Evolutionary conservation across 2,113 vertebrate species (phyloP).

Genomic region (Oriolus oriolus): DNA sequence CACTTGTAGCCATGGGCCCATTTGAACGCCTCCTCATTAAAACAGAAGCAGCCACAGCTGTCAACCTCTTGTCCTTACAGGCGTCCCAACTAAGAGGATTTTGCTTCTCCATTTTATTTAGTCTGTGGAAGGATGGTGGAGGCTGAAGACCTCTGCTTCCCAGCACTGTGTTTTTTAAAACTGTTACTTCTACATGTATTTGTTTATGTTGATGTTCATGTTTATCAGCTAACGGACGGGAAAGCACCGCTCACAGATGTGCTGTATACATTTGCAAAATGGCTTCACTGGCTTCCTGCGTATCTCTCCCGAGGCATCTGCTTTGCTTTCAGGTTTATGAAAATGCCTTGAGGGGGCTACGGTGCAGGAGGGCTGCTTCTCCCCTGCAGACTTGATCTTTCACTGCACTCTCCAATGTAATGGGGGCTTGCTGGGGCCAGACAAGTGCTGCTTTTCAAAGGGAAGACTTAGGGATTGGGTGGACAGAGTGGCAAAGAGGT

Average conservation of each 20-base stretch:
- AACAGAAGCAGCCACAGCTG: neutral
- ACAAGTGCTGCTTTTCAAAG: neutral
- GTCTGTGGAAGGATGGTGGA: neutral
- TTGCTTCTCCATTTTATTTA: neutral
- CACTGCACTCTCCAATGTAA: rapidly evolving
- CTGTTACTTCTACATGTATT: neutral
- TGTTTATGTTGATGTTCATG: neutral
- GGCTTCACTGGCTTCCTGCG: neutral
- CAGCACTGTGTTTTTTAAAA: neutral
- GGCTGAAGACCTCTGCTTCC: neutral
- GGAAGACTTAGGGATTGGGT: neutral
- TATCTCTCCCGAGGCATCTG: neutral
- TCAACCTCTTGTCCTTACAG: neutral
- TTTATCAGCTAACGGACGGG: neutral
- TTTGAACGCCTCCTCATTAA: neutral
- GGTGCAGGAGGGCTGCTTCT: rapidly evolving
- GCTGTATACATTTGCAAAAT: neutral
- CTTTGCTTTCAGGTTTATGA: neutral
- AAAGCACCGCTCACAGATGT: neutral
- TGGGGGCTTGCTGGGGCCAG: neutral
- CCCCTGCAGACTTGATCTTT: neutral
- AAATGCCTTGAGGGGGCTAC: neutral
- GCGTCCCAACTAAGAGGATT: neutral
- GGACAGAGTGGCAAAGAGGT: neutral
- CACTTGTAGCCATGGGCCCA: neutral